Evolutionary conservation across 1,140 invertebrate genomes (phyloP).

Genomic region (Drosophila sucinea): DNA sequence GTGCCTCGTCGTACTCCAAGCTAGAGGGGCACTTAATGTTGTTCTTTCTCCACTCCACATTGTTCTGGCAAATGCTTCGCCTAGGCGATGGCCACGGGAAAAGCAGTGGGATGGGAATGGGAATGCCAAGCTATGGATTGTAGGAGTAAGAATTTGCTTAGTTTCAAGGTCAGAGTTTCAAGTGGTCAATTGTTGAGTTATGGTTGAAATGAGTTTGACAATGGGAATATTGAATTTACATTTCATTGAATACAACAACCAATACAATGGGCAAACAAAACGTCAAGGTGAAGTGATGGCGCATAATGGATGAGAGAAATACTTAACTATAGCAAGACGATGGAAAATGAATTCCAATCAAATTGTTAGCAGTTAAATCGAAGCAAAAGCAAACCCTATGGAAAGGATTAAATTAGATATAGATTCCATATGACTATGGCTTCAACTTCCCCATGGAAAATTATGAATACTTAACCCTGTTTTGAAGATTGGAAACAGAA

Average conservation of each 20-base stretch:
- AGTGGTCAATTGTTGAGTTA: constrained; percentile 36
- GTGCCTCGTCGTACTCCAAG: background rate
- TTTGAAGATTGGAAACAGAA: too few relatives aligned
- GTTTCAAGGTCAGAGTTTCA: constrained; percentile 29
- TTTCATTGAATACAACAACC: constrained; percentile 16
- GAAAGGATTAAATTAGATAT: too few relatives aligned
- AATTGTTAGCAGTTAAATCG: too few relatives aligned
- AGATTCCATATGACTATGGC: too few relatives aligned
- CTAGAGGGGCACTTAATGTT: constrained; percentile 57
- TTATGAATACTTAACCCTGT: too few relatives aligned
- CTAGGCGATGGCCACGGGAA: background rate
- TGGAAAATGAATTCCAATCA: background rate
- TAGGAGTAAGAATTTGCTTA: background rate
- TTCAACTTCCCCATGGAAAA: too few relatives aligned
- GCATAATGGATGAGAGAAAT: background rate
- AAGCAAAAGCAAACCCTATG: too few relatives aligned
- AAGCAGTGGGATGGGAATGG: too few relatives aligned
- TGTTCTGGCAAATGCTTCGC: constrained; percentile 5
- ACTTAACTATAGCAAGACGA: background rate
- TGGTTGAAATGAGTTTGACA: constrained; percentile 13
- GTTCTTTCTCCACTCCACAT: constrained; percentile 32
- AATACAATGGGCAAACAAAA: background rate
- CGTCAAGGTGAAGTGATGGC: background rate
- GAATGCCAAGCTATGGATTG: background rate
- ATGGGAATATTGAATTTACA: constrained; percentile 37